These are phyloP conservation scores for Spermophilus dauricus DNA, from an alignment of 2,113 vertebrate species.

Conservation along the genomic window DNA sequence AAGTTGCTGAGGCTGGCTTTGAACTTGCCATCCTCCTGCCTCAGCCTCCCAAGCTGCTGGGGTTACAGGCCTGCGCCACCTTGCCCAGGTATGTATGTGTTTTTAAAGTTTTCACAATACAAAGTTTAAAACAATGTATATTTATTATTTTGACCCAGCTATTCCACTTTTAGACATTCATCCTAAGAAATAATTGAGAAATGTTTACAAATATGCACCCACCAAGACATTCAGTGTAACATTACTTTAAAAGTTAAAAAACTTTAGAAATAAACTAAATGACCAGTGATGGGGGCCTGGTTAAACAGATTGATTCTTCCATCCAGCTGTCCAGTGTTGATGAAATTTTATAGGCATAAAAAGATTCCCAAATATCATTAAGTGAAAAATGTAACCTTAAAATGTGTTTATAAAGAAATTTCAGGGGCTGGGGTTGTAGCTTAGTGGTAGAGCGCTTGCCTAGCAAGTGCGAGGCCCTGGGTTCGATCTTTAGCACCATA, in stretches of 20 bases:
- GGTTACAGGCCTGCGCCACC: too few species aligned
- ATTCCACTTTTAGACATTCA: slow-evolving; percentile 18
- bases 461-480: too few species aligned
- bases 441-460: too few species aligned
- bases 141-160: slow-evolving; percentile 8
- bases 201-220: background rate
- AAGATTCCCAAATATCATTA: background rate
- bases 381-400: slow-evolving; percentile 12
- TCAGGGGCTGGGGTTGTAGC: too few species aligned
- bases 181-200: slow-evolving; percentile 41
- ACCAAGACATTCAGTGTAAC: background rate
- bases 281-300: background rate
- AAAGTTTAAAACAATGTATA: background rate
- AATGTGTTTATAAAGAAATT: background rate
- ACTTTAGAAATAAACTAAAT: slow-evolving; percentile 38
- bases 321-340: background rate
- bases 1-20: too few species aligned
- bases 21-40: too few species aligned
- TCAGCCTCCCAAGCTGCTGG: too few species aligned
- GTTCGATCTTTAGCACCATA: too few species aligned
- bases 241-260: background rate
- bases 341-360: slow-evolving; percentile 17
- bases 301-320: background rate
- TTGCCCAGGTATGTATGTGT: background rate
- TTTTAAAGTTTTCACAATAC: background rate